A percentile compares a stretch with the other conserved stretches of the same genome.
phyloP scores from a whole-genome alignment of 2,113 vertebrate species.

The Pelmatolapia mariae region DNA sequence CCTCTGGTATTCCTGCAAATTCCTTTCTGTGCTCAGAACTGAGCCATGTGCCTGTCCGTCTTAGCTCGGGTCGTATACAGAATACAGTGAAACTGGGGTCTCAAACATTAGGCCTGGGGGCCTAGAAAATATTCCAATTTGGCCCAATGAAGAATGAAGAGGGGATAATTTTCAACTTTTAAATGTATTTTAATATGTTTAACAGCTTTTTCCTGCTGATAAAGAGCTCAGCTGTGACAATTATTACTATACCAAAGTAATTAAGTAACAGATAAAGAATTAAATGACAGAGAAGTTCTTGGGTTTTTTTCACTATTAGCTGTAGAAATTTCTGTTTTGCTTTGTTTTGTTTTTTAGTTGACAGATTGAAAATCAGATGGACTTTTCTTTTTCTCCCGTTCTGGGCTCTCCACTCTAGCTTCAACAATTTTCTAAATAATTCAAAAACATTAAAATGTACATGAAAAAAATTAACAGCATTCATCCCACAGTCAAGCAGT shows the following conservation, averaged over 20 bases:
- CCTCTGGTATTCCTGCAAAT: not conserved
- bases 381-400: not conserved
- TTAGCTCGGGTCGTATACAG: accelerated
- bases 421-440: not conserved
- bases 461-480: not conserved
- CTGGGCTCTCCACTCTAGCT: not conserved
- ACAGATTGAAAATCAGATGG: not conserved
- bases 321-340: not conserved
- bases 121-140: not conserved
- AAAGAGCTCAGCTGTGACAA: not conserved
- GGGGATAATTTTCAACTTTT: not conserved
- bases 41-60: accelerated
- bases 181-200: not conserved
- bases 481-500: not conserved
- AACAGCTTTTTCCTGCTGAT: not conserved
- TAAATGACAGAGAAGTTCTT: no score
- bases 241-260: not conserved
- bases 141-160: not conserved
- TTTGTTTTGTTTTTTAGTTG: not conserved
- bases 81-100: not conserved
- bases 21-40: not conserved
- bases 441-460: not conserved
- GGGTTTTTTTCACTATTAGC: not conserved
- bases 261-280: not conserved
- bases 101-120: not conserved